Conservation (phyloP, 2,888 invertebrate species). For the Trachelus tabidus region DNA sequence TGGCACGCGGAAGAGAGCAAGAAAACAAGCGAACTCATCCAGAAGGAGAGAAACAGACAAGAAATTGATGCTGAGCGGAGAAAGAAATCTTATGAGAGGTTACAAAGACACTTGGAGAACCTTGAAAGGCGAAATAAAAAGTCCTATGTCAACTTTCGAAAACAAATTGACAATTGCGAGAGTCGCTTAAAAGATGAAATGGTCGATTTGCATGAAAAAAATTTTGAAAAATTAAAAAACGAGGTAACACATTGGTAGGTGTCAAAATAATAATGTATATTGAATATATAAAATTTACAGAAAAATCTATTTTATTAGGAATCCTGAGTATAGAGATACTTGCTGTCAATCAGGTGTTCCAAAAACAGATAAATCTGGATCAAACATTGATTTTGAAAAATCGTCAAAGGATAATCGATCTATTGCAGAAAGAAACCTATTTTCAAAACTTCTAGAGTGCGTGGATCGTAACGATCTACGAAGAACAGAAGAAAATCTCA, state of each 20-base stretch:
- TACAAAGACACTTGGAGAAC: constrained; percentile 32
- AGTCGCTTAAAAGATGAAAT: constrained; percentile 32
- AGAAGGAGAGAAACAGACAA: constrained; percentile 25
- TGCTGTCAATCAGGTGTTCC: not conserved
- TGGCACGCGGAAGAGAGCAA: constrained; percentile 32
- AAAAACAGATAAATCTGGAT: not conserved
- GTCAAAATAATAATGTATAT: not conserved
- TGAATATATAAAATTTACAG: not conserved
- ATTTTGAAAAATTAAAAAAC: constrained; percentile 28
- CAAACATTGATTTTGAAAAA: not conserved
- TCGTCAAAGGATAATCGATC: not conserved
- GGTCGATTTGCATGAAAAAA: constrained; percentile 29
- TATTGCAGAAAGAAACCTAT: not conserved
- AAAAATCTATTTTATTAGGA: not conserved
- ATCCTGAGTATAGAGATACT: not conserved
- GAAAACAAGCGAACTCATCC: constrained; percentile 26
- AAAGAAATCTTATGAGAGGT: constrained; percentile 31
- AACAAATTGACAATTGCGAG: constrained; percentile 38
- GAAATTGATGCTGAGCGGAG: constrained; percentile 23
- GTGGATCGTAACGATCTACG: constrained; percentile 23
- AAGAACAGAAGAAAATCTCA: constrained; percentile 27
- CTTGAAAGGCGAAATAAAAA: constrained; percentile 30
- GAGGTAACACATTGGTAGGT: constrained; percentile 29
- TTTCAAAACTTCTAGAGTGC: not conserved
- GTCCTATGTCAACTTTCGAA: constrained; percentile 31